A percentile compares a stretch with the other conserved stretches of the same genome.
These are phyloP conservation scores for Malurus melanocephalus DNA, from an alignment of 2,113 vertebrate genomes.

Conservation along the genomic window DNA sequence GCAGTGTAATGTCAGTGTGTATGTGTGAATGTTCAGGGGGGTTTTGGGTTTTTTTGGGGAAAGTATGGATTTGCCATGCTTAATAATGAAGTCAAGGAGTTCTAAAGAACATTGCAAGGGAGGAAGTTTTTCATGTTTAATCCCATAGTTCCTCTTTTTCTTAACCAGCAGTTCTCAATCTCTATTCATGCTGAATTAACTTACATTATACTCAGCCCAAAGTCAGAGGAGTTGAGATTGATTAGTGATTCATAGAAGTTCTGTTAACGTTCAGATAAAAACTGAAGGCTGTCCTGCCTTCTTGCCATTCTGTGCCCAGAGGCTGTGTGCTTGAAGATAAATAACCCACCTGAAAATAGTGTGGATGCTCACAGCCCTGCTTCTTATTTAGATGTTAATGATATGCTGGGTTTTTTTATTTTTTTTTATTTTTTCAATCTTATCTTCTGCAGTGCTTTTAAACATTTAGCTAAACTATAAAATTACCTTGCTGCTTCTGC, in stretches of 20 bases:
- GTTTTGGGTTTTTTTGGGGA: not conserved
- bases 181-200: not conserved
- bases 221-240: not conserved
- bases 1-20: not conserved
- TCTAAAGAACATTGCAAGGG: not conserved
- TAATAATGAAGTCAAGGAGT: not conserved
- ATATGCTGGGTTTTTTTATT: too few species aligned
- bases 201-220: not conserved
- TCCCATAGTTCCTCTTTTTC: not conserved
- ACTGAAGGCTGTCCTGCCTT: not conserved
- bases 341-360: not conserved
- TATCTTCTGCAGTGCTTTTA: not conserved
- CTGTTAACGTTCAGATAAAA: not conserved
- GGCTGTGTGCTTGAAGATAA: not conserved
- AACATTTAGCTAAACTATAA: not conserved
- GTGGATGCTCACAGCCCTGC: not conserved
- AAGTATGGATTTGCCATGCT: not conserved
- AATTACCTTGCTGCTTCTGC: not conserved
- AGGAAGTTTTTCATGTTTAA: not conserved
- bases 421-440: not conserved
- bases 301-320: not conserved
- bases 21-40: accelerated
- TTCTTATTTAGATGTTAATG: not conserved
- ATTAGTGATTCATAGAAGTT: not conserved
- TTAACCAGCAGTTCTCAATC: not conserved